A percentile compares a stretch with the other conserved stretches of the same genome.
Evolutionary conservation across 1,140 invertebrate species (phyloP).

Genomic region (Chelonus insularis): DNA sequence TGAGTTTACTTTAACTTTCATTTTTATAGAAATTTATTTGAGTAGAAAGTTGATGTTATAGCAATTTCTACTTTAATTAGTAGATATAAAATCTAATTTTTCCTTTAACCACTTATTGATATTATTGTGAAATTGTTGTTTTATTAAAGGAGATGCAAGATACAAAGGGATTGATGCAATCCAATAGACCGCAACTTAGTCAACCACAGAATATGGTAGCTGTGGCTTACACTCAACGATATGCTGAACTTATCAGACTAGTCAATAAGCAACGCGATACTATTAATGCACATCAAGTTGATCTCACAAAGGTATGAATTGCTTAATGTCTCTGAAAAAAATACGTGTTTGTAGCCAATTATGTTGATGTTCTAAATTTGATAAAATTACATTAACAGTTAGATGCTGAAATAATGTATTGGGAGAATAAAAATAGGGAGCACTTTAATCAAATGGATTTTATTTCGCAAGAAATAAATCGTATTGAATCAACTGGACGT

Average conservation of each 20-base stretch:
- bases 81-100: not conserved
- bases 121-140: slow-evolving; percentile 4
- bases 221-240: slow-evolving; percentile 61
- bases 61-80: not conserved
- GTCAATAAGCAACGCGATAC: slow-evolving; percentile 90
- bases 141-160: slow-evolving; percentile 56
- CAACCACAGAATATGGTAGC: slow-evolving; percentile 56
- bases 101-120: not conserved
- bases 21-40: not conserved
- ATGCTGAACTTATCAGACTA: slow-evolving; percentile 76
- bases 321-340: too few species aligned
- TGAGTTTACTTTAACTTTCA: not conserved
- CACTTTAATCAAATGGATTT: slow-evolving; percentile 82
- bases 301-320: slow-evolving; percentile 85
- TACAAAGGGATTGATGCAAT: slow-evolving; percentile 47
- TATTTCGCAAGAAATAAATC: slow-evolving; percentile 78
- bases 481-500: slow-evolving; percentile 73
- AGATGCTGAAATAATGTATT: slow-evolving; percentile 85
- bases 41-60: not conserved
- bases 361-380: slow-evolving; percentile 2
- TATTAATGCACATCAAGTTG: slow-evolving; percentile 82
- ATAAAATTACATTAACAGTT: slow-evolving; percentile 61
- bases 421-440: slow-evolving; percentile 85
- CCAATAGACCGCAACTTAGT: slow-evolving; percentile 46
- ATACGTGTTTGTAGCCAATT: too few species aligned